Base-by-base conservation (phyloP, 2,113 vertebrate species). In the Sphaerodactylus townsendi region DNA sequence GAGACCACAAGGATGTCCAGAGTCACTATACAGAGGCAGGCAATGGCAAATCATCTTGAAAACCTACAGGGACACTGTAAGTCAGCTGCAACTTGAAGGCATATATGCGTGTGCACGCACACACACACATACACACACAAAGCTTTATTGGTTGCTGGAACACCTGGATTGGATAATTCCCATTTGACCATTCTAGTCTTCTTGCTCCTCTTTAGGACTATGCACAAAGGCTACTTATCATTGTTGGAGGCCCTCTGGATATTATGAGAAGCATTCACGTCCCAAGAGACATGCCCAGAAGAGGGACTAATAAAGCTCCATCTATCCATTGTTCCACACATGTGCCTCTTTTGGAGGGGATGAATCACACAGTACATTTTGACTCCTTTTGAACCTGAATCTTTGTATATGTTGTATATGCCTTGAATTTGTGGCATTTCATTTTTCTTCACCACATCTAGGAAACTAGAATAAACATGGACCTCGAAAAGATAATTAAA, bases 401-500 rank as follows among this genome's bases (percentile, higher is more conserved):
- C 5, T 72, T 78, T 48, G 10, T 78, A 46, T 1, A 39, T 39
- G 21, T 79, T 44, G 0, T 69, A 1, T 77, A 74, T 5, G 21
- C 5, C 75, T 89, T 0, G 0, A 66, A 83, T 70, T 53, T 64
- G 15, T 0, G 0, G 7, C 53, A 37, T 1, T 50, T 5, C 3
- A 25, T n/a, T 25, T 46, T 81, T 85, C 1, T 76, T 44, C 15
- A 0, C 0, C 19, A 3, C 77, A 2, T 17, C 25, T 83, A 28
- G 81, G 86, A 30, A 17, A 82, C 78, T 13, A 50, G 39, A 75
- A 80, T 25, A 37, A 83, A 46, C 64, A 69, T 14, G 21, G 79
- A 79, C 37, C 35, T 33, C 28, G 1, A 59, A 66, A 72, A 17
- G 19, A 56, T 86, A 85, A 73, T 87, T 53, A 44, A 50, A 87